Evolutionary conservation across 2,797 vertebrate species (phyloP), one percentile per base, ranked within the genome.

Genomic region (Pipistrellus pipistrellus): DNA sequence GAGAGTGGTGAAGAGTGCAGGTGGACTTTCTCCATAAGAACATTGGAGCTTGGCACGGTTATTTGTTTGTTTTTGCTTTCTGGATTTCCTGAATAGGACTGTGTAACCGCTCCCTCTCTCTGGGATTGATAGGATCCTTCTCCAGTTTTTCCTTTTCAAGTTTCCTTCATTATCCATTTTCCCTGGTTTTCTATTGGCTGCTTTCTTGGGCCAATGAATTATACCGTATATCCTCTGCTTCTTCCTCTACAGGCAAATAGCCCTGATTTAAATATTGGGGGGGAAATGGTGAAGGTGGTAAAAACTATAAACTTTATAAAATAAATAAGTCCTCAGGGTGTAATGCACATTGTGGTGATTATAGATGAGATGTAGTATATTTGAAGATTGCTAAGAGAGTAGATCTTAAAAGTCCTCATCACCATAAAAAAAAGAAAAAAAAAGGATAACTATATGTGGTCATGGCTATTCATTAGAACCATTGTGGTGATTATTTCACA

Each of bases 11-110:
- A 62, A 57, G 89, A 46, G 38, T 15, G 1, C 17, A 66, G 23
- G 73, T 0, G 59, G 25, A 27, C 27, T 27, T 59, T 27, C 57
- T 27, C 4, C 10, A 25, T 25, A 78, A 59, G 68, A 59, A 76
- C 41, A 27, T 21, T 57, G 46, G 23, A 30, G 51, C 4, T 44
- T 14, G 10, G 38, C 4, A 0, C 6, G 6, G 8, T 2, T 17
- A 30, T 53, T 53, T 21, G 20, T 75, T 76, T 75, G 48, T 18
- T 80, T 92, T 90, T 92, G 78, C 6, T 27, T 68, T 93, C 23
- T 44, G n/a, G 77, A 72, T 85, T 96, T 90, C 89, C 64, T 72
- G 14, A 59, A 20, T 14, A 59, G 23, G 25, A 69, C 6, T 20
- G 17, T 83, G 30, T 59, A n/a, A 84, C 8, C 55, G 44, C 10